Conservation (phyloP, 2,797 vertebrate species). For the Mastacembelus armatus region DNA sequence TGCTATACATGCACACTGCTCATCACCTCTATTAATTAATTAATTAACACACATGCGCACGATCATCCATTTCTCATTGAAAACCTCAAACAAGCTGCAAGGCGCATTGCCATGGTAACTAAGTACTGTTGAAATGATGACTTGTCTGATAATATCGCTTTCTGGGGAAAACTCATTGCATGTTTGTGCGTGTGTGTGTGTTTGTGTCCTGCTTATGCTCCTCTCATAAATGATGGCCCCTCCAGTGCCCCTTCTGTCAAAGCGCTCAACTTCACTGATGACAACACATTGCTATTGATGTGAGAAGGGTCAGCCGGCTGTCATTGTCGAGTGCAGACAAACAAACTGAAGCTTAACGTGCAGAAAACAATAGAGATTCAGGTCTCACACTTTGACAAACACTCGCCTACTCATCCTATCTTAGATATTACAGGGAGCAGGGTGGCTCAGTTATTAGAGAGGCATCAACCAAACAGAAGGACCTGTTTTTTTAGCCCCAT, state of each 20-base stretch:
- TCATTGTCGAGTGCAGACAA: conserved; percentile 48
- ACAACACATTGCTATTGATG: conserved; percentile 36
- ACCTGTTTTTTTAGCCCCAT: conserved; percentile 20
- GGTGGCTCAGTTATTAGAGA: conserved; percentile 50
- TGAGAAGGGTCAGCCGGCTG: conserved; percentile 32
- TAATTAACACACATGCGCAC: conserved; percentile 16
- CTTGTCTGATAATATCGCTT: conserved; percentile 42
- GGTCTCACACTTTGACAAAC: conserved; percentile 50
- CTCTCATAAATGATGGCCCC: conserved; percentile 17
- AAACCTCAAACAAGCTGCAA: conserved; percentile 18
- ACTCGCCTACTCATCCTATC: conserved; percentile 27
- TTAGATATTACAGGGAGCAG: conserved; percentile 31
- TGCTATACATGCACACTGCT: background rate
- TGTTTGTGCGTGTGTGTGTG: conserved; percentile 30
- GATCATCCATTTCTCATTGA: conserved; percentile 40
- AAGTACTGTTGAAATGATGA: conserved; percentile 53
- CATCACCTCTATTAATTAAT: too few species aligned
- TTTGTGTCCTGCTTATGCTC: conserved; percentile 23
- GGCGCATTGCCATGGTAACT: conserved; percentile 54
- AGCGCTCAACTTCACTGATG: conserved; percentile 31
- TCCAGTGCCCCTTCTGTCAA: conserved; percentile 33
- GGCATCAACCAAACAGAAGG: conserved; percentile 45
- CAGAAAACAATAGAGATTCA: conserved; percentile 54
- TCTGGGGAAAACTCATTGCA: conserved; percentile 19
- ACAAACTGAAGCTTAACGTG: conserved; percentile 64